Conservation (phyloP, 2,113 vertebrate genomes). For the Struthidea cinerea region DNA sequence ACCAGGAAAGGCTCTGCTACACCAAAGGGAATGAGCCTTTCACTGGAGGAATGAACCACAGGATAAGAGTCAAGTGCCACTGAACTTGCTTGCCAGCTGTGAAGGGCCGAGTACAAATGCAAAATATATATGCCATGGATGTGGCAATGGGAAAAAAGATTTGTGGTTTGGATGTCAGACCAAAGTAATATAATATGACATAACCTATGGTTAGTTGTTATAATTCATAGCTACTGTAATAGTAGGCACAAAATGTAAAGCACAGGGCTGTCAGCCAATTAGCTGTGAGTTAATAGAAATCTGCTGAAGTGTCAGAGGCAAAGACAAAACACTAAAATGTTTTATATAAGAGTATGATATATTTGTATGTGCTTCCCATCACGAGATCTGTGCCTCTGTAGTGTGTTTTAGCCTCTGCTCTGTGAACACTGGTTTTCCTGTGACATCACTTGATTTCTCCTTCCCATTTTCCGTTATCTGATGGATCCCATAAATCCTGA, state of each 20-base stretch:
- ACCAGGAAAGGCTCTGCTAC: not conserved
- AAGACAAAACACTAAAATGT: not conserved
- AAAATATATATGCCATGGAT: not conserved
- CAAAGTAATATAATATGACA: not conserved
- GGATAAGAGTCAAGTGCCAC: not conserved
- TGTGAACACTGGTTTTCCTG: not conserved
- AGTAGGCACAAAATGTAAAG: not conserved
- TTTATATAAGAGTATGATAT: not conserved
- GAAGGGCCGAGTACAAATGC: not conserved
- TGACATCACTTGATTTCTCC: not conserved
- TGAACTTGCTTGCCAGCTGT: not conserved
- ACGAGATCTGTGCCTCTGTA: not conserved
- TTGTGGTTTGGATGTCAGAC: not conserved
- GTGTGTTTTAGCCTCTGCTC: not conserved
- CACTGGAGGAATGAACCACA: not conserved
- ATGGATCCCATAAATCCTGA: not conserved
- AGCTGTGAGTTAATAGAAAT: not conserved
- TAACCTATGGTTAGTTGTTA: not conserved
- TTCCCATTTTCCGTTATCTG: not conserved
- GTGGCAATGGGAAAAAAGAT: not conserved
- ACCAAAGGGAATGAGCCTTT: not conserved
- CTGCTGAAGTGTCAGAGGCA: not conserved
- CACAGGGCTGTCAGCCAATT: not conserved
- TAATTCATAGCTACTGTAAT: not conserved
- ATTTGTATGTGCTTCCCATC: not conserved